These are phyloP conservation scores for Alouatta palliata DNA, from an alignment of 2,113 vertebrate genomes.

Conservation along the genomic window DNA sequence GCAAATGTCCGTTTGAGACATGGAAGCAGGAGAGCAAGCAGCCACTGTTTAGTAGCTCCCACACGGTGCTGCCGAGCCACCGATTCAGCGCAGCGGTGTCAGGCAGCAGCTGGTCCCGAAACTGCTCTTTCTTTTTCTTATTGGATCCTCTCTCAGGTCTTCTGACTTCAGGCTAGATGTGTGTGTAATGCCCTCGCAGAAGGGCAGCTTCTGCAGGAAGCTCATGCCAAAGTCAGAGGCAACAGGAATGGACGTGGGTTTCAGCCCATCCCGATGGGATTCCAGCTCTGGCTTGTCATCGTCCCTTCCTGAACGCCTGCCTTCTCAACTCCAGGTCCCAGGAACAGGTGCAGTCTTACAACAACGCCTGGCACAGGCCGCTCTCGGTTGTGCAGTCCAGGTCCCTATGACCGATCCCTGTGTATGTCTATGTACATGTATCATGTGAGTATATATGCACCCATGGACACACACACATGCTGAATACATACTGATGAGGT, in stretches of 20 bases:
- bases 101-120: neutral
- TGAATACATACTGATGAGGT: neutral
- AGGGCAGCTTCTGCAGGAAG: neutral
- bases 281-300: neutral
- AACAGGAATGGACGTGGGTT: neutral
- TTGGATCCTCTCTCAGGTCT: neutral
- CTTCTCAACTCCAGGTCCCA: neutral
- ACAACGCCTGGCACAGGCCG: neutral
- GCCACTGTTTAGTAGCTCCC: neutral
- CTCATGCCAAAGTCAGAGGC: neutral
- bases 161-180: neutral
- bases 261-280: neutral
- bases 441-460: neutral
- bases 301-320: neutral
- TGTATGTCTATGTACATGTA: neutral
- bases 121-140: neutral
- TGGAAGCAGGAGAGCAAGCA: neutral
- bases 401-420: neutral
- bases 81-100: neutral
- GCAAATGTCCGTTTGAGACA: neutral
- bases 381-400: neutral
- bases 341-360: neutral
- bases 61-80: fast-evolving
- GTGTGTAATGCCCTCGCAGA: neutral
- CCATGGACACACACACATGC: neutral